Evolutionary conservation across 2,797 vertebrate genomes (phyloP).

Genomic region (Rhinichthys osculus): DNA sequence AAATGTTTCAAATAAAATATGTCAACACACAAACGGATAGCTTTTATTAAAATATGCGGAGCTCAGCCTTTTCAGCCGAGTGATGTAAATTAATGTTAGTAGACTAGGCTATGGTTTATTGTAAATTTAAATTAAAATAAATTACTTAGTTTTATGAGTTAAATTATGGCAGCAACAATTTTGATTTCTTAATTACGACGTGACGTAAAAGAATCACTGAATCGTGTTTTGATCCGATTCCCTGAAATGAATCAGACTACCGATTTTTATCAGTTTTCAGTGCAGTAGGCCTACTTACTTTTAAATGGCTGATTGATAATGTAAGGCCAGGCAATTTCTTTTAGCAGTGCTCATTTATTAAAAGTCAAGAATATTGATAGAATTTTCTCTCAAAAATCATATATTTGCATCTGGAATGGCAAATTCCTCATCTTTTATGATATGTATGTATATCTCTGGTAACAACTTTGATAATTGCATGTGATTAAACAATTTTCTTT

Average conservation of each 20-base stretch:
- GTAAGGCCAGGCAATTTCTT: neutral
- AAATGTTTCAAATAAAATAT: neutral
- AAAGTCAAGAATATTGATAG: neutral
- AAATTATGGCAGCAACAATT: no score
- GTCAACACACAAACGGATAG: neutral
- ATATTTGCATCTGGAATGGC: neutral
- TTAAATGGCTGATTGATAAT: neutral
- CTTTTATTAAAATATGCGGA: neutral
- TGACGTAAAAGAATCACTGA: neutral
- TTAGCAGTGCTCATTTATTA: neutral
- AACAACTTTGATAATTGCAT: neutral
- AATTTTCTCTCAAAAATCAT: neutral
- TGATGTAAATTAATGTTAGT: neutral
- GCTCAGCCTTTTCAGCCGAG: neutral
- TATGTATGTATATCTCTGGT: neutral
- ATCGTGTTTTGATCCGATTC: neutral
- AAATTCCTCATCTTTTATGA: neutral
- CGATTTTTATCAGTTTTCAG: neutral
- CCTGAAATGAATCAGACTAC: neutral
- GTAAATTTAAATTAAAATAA: no score
- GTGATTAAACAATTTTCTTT: neutral
- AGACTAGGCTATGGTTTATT: no score
- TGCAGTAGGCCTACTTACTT: neutral
- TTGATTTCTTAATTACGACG: no score
- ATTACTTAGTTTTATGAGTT: no score